Evolutionary conservation across 2,113 vertebrate genomes (phyloP).

Genomic region (Leucosticte australis): DNA sequence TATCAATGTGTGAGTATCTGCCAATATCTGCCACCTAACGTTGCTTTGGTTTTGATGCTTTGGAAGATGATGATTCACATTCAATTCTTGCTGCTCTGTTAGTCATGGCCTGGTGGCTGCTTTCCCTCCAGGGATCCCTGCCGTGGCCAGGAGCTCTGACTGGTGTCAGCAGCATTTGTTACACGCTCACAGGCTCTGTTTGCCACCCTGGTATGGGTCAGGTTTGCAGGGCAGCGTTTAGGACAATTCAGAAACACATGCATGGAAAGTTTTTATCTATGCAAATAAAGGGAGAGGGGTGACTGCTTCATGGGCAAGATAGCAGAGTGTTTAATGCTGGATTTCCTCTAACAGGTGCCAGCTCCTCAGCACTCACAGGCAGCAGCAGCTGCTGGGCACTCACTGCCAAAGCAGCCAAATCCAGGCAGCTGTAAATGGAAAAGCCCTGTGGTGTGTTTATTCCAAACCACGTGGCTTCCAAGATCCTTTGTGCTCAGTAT

Average conservation of each 20-base stretch:
- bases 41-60: not conserved
- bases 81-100: not conserved
- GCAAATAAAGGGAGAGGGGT: not conserved
- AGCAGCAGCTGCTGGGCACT: too few species aligned
- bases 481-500: not conserved
- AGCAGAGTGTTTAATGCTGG: not conserved
- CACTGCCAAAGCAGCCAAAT: not conserved
- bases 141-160: accelerated
- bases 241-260: not conserved
- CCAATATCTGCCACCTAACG: not conserved
- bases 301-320: not conserved
- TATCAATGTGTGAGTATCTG: not conserved
- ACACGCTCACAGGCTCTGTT: accelerated
- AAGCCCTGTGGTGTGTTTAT: not conserved
- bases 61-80: not conserved
- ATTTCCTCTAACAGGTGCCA: not conserved
- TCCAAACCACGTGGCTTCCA: not conserved
- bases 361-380: not conserved
- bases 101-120: not conserved
- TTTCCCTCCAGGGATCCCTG: not conserved
- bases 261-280: not conserved
- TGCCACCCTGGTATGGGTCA: accelerated
- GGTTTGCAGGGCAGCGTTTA: not conserved
- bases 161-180: not conserved
- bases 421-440: not conserved